Evolutionary conservation across 2,113 vertebrate genomes (phyloP), one percentile per base, ranked within the genome.

Genomic region (Crocuta crocuta): DNA sequence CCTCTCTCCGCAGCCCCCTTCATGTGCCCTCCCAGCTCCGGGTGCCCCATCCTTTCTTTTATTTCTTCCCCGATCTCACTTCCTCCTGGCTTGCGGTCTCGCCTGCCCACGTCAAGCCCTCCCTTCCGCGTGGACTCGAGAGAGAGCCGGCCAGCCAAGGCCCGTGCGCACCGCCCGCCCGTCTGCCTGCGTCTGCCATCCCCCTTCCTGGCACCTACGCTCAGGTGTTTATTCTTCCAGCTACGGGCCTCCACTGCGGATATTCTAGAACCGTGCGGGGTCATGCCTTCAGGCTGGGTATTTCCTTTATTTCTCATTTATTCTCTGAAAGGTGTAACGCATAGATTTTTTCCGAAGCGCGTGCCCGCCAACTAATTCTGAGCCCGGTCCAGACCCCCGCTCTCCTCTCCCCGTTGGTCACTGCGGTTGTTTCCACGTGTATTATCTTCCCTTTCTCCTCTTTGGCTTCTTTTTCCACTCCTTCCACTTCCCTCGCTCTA

Each of bases 351-450:
- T 89, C 82, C 82, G 86, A 86, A 86, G 85, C 79, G 82, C 23
- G 11, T 4, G 13, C 1, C 9, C 17, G n/a, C 1, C 31, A 94
- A 76, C 94, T 55, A 73, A 91, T 79, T 43, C 48, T 5, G 24
- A 35, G 28, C 55, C 68, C 81, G 45, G 31, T 26, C 79, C 73
- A 81, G 76, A 80, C 63, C 71, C 43, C 33, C 48, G 92, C 95
- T 88, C 85, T 81, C 61, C 68, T 82, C 50, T 19, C 76, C 23
- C 53, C 93, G 73, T 70, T 50, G 33, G 74, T 92, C 96, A 83
- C 70, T 71, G 12, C 1, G 81, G n/a, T 48, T 23, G 61, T 55
- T 28, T 35, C 4, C 26, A 31, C 11, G 70, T 48, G 93, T 61
- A 33, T 71, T 39, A 63, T 45, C 39, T 93, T 91, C 39, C 17